Evolutionary conservation across 2,797 vertebrate species (phyloP).

Genomic region (Cyprinella venusta): DNA sequence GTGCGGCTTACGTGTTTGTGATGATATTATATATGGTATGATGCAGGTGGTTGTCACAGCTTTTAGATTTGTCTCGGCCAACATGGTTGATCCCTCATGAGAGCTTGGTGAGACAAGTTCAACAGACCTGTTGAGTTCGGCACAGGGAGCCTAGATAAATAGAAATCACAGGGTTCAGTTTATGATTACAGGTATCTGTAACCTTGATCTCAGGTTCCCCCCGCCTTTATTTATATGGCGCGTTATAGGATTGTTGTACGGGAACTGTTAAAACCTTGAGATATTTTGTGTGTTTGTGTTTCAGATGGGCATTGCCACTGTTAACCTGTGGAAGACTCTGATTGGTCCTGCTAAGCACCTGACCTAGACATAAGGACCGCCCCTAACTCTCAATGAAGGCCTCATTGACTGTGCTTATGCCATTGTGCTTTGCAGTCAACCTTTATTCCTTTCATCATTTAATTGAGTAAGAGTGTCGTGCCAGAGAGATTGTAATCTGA

Average conservation of each 20-base stretch:
- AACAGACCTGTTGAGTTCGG: background rate
- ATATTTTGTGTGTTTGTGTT: no score
- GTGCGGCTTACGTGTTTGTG: background rate
- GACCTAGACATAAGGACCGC: no score
- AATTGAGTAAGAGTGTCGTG: no score
- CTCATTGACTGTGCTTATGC: no score
- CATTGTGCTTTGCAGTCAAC: no score
- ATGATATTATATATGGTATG: background rate
- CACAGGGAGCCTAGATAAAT: background rate
- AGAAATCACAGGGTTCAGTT: background rate
- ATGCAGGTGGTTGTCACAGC: background rate
- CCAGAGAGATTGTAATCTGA: no score
- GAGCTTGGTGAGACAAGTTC: background rate
- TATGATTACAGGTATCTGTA: background rate
- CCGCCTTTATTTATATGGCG: background rate
- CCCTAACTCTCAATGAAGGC: no score
- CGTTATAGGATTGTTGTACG: background rate
- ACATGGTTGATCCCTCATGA: conserved; percentile 3
- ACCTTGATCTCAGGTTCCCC: background rate
- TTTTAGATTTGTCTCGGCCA: background rate
- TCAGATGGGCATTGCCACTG: no score
- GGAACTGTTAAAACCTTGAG: background rate
- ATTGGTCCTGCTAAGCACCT: no score
- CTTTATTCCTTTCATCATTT: no score
- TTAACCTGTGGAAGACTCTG: no score